Conservation (phyloP, 2,888 invertebrate genomes). For the Idaea straminata region DNA sequence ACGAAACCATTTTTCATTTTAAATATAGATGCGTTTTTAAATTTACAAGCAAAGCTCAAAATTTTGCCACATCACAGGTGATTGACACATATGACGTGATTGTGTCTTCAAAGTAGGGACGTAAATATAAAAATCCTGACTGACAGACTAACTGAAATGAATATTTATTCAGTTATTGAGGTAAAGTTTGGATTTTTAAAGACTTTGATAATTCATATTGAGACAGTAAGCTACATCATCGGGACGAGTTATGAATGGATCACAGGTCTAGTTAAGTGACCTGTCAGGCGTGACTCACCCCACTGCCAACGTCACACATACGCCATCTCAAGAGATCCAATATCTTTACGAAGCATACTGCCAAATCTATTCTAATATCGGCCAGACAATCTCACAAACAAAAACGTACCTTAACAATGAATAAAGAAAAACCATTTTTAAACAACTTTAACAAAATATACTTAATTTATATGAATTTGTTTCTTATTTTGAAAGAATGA, state of each 20-base stretch:
- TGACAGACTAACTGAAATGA: no score
- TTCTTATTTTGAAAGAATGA: slow-evolving; percentile 3
- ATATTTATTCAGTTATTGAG: no score
- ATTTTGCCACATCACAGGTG: no score
- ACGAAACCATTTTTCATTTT: no score
- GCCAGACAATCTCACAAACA: slow-evolving; percentile 16
- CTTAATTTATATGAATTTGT: slow-evolving; percentile 6
- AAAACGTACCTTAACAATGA: slow-evolving; percentile 24
- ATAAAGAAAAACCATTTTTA: slow-evolving; percentile 27
- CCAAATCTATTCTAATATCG: slow-evolving; percentile 67
- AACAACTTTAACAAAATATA: slow-evolving; percentile 8
- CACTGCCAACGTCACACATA: slow-evolving; percentile 35
- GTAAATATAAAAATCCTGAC: no score
- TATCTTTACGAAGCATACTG: slow-evolving; percentile 51
- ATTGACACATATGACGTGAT: no score
- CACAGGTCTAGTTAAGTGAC: slow-evolving; percentile 46
- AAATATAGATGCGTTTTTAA: no score
- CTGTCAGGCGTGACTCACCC: slow-evolving; percentile 55
- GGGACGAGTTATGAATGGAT: slow-evolving; percentile 3
- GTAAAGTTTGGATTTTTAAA: no score
- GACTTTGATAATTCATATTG: no score
- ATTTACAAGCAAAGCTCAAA: no score
- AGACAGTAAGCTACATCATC: no score
- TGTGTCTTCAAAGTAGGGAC: no score
- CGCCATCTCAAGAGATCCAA: slow-evolving; percentile 40